Conservation (phyloP, 2,888 invertebrate species). For the Perizoma flavofasciatum region DNA sequence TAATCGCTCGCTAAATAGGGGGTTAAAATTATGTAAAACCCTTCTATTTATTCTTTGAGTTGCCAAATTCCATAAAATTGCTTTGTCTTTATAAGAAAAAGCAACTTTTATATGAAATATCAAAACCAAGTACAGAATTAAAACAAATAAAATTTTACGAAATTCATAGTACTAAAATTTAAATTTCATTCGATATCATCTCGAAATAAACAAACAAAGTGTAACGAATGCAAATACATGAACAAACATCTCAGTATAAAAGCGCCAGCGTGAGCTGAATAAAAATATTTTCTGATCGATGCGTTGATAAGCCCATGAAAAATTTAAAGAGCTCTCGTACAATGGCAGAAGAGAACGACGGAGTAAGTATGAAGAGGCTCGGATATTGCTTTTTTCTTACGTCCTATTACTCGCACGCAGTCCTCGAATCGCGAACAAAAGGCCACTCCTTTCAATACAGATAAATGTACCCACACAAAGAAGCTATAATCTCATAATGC, state of each 20-base stretch:
- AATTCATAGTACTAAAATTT: not conserved
- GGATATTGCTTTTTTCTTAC: slow-evolving; percentile 64
- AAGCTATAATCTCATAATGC: slow-evolving; percentile 49
- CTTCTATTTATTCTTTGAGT: too few relatives aligned
- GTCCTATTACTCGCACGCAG: slow-evolving; percentile 59
- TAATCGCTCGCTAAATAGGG: too few relatives aligned
- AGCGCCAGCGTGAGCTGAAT: slow-evolving; percentile 75
- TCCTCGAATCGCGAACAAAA: slow-evolving; percentile 60
- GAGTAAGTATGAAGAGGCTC: slow-evolving; percentile 57
- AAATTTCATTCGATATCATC: slow-evolving; percentile 4
- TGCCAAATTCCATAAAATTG: too few relatives aligned
- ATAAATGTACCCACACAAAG: slow-evolving; percentile 50
- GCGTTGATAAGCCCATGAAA: slow-evolving; percentile 75
- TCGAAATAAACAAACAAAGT: slow-evolving; percentile 54
- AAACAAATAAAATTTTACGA: too few relatives aligned
- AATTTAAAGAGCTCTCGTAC: slow-evolving; percentile 66
- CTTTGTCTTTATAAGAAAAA: too few relatives aligned
- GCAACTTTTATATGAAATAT: too few relatives aligned
- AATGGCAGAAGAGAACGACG: slow-evolving; percentile 60
- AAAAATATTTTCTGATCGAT: slow-evolving; percentile 73
- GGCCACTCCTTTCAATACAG: slow-evolving; percentile 58
- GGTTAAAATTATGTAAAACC: too few relatives aligned
- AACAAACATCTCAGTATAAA: slow-evolving; percentile 72
- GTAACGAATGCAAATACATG: slow-evolving; percentile 74
- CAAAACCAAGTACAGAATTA: too few relatives aligned